Evolutionary conservation across 2,888 invertebrate species (phyloP), one percentile per base, ranked within the genome.

Genomic region (Tachina fera): DNA sequence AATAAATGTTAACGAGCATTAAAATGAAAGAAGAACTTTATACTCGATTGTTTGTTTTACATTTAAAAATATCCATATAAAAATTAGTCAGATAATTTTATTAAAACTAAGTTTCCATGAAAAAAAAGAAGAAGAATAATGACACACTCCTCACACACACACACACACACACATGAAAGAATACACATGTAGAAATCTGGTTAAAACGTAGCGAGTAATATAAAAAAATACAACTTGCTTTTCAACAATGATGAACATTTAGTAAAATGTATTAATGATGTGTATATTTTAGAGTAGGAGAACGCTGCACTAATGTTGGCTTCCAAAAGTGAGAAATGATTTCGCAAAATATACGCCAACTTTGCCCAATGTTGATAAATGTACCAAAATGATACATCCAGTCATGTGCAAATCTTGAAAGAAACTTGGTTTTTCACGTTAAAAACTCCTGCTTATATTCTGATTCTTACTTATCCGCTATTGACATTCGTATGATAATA

Each of bases 71-170:
- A 47, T 56, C 61, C 39, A 31, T 31, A 31, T 31, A 31, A 70
- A 75, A 81, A 75, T 75, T 70, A 81, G 56, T 75, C 67, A 74
- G 74, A 67, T 61, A 74, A 67, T 60, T 74, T 74, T 16, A 51
- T 61, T 58, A 67, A 65, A 80, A 74, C 31, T 43, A 60, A 67
- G 67, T 51, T 60, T 67, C 41, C 60, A 31, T 45, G 60, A 60
- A 56, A 63, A 67, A 67, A 63, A 47, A 58, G 61, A 61, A 61
- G n/a, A n/a, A 47, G 63, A 70, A 56, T 49, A 77, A 67, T 72
- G 72, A 83, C 83, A 72, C 77, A 78, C 72, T 58, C 74, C 39
- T 77, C 71, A 67, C 60, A 72, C 51, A n/a, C 19, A 31, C 58
- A 41, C 39, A 6, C 63, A 56, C 39, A 61, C 9, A 6, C 63